phyloP scores from a whole-genome alignment of 2,113 vertebrate genomes.

The Baryphthengus martii region DNA sequence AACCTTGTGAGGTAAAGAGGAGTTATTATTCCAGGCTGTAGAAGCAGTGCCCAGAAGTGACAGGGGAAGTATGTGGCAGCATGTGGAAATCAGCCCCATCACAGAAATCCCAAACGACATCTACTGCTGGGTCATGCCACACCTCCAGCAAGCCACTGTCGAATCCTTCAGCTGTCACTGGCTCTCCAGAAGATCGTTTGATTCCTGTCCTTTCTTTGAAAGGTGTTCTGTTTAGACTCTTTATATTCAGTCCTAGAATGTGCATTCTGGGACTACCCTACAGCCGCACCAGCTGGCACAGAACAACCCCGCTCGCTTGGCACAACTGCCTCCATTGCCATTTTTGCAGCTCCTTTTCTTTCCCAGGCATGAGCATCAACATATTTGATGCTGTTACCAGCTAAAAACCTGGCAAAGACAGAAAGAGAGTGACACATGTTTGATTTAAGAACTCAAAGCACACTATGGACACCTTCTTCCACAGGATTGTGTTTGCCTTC shows the following conservation, averaged over 20 bases:
- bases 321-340: background rate
- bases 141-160: background rate
- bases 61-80: background rate
- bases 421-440: background rate
- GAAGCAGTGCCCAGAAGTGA: background rate
- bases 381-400: background rate
- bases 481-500: background rate
- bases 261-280: background rate
- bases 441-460: background rate
- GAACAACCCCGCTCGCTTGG: background rate
- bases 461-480: accelerated
- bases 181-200: background rate
- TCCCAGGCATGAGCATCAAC: background rate
- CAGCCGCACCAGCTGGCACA: background rate
- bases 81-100: background rate
- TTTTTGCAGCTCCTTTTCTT: background rate
- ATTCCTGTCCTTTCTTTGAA: background rate
- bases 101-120: background rate
- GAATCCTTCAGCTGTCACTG: background rate
- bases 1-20: background rate
- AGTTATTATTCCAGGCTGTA: background rate
- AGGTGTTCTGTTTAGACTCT: background rate
- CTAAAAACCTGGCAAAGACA: background rate
- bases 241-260: background rate
- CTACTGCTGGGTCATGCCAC: background rate